Conservation (phyloP, 2,113 vertebrate species). For the Bos javanicus region DNA sequence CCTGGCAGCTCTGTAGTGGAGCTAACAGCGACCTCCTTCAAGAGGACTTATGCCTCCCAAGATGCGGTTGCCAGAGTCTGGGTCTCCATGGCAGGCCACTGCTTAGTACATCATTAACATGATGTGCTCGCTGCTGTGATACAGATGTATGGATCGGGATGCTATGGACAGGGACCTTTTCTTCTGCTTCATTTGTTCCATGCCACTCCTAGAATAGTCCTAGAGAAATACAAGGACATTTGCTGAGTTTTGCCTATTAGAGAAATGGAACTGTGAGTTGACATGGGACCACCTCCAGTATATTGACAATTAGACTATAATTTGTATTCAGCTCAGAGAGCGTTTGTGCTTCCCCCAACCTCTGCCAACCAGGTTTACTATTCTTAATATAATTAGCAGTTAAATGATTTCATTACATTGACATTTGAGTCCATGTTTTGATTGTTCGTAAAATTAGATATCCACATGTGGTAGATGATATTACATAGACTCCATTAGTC, state of each 20-base stretch:
- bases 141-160: not conserved
- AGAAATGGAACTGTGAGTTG: not conserved
- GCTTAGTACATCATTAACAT: not conserved
- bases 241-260: not conserved
- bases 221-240: not conserved
- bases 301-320: not conserved
- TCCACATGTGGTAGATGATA: conserved; percentile 20
- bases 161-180: not conserved
- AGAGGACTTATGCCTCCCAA: not conserved
- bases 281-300: not conserved
- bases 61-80: not conserved
- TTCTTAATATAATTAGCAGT: conserved; percentile 32
- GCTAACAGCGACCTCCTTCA: not conserved
- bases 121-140: not conserved
- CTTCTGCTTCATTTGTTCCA: not conserved
- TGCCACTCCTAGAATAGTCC: not conserved
- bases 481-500: conserved; percentile 11
- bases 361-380: conserved; percentile 12
- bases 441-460: conserved; percentile 54
- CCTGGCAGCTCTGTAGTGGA: not conserved
- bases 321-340: not conserved
- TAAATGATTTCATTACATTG: conserved; percentile 11
- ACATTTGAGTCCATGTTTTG: conserved; percentile 28
- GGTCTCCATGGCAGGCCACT: not conserved
- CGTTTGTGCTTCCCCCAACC: not conserved